phyloP scores from a whole-genome alignment of 2,888 invertebrate species.

The Tetheella fluctuosa region DNA sequence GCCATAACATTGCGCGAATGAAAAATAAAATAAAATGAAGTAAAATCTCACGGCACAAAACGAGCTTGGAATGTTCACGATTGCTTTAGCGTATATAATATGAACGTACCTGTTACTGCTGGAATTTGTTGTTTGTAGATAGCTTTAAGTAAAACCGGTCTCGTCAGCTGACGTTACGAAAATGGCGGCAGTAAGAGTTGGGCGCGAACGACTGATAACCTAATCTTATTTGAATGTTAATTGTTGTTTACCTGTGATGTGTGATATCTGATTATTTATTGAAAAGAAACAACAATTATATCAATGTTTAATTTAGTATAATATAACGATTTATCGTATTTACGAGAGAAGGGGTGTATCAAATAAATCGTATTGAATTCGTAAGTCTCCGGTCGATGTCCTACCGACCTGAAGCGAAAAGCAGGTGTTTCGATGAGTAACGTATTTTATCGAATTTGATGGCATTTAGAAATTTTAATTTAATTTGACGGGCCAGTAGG shows the following conservation, averaged over 20 bases:
- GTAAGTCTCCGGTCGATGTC: conserved; percentile 4
- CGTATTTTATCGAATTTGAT: not conserved
- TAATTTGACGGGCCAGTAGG: too few species aligned
- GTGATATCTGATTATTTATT: conserved; percentile 1
- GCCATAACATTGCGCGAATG: conserved; percentile 10
- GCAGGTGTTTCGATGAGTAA: not conserved
- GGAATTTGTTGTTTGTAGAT: conserved; percentile 60
- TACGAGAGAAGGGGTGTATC: not conserved
- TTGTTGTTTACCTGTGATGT: conserved; percentile 1
- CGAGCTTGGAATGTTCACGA: conserved; percentile 57
- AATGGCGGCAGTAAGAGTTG: conserved; percentile 52
- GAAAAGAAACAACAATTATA: not conserved
- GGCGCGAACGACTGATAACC: conserved; percentile 52
- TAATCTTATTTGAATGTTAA: conserved; percentile 16
- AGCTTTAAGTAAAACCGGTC: conserved; percentile 66
- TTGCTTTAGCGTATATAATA: conserved; percentile 37
- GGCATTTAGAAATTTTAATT: too few species aligned
- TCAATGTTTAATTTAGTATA: not conserved
- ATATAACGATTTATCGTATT: not conserved
- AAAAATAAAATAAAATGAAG: conserved; percentile 45
- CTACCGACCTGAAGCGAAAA: not conserved
- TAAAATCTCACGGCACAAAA: conserved; percentile 50
- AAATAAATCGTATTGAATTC: not conserved
- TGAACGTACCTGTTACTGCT: conserved; percentile 63
- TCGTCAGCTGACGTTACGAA: conserved; percentile 69